Percentiles rank a stretch among this genome's conserved stretches.
Evolutionary conservation across 1,140 invertebrate genomes (phyloP).

Genomic region (Eumaeus atala): DNA sequence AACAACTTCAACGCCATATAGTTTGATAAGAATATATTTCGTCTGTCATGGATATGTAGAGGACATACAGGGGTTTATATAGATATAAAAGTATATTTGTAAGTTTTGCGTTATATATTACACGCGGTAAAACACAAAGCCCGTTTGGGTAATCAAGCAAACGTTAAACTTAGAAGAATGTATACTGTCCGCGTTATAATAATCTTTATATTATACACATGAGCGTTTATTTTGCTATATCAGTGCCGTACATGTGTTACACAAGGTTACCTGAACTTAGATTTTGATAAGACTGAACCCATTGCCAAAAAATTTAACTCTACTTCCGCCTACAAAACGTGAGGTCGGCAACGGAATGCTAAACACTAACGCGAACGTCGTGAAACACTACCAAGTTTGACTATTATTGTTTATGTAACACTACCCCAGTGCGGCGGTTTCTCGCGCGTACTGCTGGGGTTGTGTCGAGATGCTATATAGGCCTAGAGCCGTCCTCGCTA

Average conservation of each 20-base stretch:
- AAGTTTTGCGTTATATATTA: no score
- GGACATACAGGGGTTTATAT: no score
- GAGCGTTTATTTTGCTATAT: background rate
- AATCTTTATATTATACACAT: constrained; percentile 9
- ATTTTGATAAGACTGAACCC: constrained; percentile 51
- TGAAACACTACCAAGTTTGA: background rate
- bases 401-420: no score
- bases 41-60: no score
- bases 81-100: no score
- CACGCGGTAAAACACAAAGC: no score
- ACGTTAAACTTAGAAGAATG: background rate
- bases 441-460: no score
- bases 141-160: background rate
- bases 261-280: constrained; percentile 48
- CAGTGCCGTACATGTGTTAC: constrained; percentile 11
- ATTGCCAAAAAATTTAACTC: constrained; percentile 44
- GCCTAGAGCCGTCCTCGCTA: no score
- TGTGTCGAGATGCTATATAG: no score
- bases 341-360: constrained; percentile 28
- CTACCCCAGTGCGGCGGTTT: no score
- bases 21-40: no score
- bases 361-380: constrained; percentile 19
- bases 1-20: no score
- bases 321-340: constrained; percentile 43
- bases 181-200: background rate